Base-by-base conservation (phyloP, 2,888 invertebrate species). In the Napeogenes inachia region DNA sequence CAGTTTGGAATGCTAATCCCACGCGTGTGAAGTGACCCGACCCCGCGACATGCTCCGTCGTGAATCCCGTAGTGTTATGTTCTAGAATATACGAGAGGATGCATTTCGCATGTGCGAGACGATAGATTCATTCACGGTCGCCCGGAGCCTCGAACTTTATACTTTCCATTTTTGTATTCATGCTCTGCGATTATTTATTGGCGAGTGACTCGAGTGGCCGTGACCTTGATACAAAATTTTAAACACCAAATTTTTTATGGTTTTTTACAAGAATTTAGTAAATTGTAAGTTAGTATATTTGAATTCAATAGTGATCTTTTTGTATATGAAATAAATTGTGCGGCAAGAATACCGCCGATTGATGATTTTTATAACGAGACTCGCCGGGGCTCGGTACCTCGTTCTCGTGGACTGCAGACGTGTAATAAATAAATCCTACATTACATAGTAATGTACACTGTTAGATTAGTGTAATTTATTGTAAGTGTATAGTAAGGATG, bases 381-480 rank as follows among this genome's bases (percentile, higher is more conserved):
- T 87, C 87, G 87, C 89, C 21, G 84, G 82, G 73, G 85, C 85
- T 85, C 86, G 82, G 84, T 83, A 84, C 82, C 80, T 82, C 79
- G 85, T 87, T 85, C 85, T 61, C 71, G 69, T 72, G 84, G 84
- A 83, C 84, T 72, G 75, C 82, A 83, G 80, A 84, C 80, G 80
- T 82, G 79, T 80, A 79, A 75, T 61, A 58, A 61, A 75, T 68
- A 74, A 75, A 77, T 74, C 78, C 78, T 83, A 85, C 82, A 85
- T 80, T 84, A 74, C 74, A 75, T 82, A 82, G 84, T 84, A 78
- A 85, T 76, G 82, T 88, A 84, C 84, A 83, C 85, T 84, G 85
- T 89, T 89, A 89, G 85, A 78, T 78, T 88, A 89, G 84, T 78
- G 79, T 89, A 82, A 85, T 86, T 86, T 88, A 86, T 84, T 80